Percentiles rank a stretch among this genome's conserved stretches.
Conservation (phyloP, 2,888 invertebrate species). For the Frankliniella intonsa region DNA sequence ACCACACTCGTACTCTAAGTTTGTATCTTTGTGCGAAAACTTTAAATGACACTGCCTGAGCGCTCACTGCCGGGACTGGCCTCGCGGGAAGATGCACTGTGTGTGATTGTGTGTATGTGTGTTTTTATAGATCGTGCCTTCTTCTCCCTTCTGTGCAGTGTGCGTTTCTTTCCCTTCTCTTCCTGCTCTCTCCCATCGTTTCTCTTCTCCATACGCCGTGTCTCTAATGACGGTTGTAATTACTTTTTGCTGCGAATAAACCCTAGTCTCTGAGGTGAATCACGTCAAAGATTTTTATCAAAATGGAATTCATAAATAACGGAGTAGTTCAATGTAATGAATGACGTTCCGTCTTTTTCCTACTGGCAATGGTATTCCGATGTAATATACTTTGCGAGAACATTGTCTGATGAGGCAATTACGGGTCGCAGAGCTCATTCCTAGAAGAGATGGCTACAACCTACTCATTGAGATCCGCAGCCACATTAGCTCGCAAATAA, state of each 20-base stretch:
- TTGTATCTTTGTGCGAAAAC: not conserved
- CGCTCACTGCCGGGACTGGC: not conserved
- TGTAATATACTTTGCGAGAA: not conserved
- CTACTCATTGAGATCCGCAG: not conserved
- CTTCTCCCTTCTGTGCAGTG: too few species aligned
- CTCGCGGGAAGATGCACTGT: not conserved
- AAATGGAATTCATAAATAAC: conserved; percentile 25
- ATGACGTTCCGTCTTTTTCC: not conserved
- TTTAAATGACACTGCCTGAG: not conserved
- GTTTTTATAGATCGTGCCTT: too few species aligned
- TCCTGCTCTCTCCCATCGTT: too few species aligned
- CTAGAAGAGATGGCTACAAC: not conserved
- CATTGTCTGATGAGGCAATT: conserved; percentile 20
- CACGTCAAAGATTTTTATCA: conserved; percentile 11
- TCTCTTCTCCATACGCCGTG: not conserved
- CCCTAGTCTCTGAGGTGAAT: not conserved
- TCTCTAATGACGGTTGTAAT: conserved; percentile 25
- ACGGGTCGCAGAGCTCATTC: not conserved
- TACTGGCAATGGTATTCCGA: not conserved
- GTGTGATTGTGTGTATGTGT: not conserved
- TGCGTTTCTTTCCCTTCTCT: too few species aligned
- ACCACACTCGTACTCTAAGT: not conserved
- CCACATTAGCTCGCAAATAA: not conserved
- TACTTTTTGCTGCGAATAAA: conserved; percentile 5
- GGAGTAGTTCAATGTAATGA: conserved; percentile 22